Base-by-base conservation (phyloP, 1,140 invertebrate species). In the Cryptotermes secundus region DNA sequence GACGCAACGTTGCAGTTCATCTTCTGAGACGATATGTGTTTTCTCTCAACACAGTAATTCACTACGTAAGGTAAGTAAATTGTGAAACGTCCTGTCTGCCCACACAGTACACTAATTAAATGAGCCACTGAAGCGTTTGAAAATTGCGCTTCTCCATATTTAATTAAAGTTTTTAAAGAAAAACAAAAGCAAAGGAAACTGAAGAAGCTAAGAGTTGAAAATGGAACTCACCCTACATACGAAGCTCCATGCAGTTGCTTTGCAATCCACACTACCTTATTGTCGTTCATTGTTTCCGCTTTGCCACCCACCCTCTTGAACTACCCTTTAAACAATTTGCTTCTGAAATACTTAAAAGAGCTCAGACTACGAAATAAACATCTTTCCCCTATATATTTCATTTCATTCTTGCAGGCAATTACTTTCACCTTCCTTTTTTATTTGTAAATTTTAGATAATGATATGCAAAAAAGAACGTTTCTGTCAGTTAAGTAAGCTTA, bases 81-180 rank as follows among this genome's bases (percentile, higher is more conserved):
- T 49, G 0, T 19, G 45, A 22, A 49, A 49, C 45, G 22, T 3
- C 16, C 45, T 1, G 45, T 49, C 9, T 9, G 38, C 38, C 38
- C 16, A 26, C 4, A 35, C 80, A 36, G 80, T 26, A 38, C 26
- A 36, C 83, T 84, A 84, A 84, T 84, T 84, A 84, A 80, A 84
- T 84, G 42, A 84, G 72, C 42, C 83, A 45, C 72, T 80, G 83
- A 38, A 80, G 59, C 79, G 59, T 42, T 72, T 84, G 83, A 84
- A 84, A 84, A 84, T 84, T 84, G 79, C 83, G 72, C 79, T 72
- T 36, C 83, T 84, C 83, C 83, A 84, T 84, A 84, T 84, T 84
- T 84, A 84, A 84, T 84, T 84, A 84, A 84, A 84, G 83, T 84
- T 84, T 84, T 80, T 38, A 84, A 31, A 84, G 36, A 59, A 84